These are phyloP conservation scores for Panzeria rudis DNA, from an alignment of 2,888 invertebrate species.

Conservation along the genomic window DNA sequence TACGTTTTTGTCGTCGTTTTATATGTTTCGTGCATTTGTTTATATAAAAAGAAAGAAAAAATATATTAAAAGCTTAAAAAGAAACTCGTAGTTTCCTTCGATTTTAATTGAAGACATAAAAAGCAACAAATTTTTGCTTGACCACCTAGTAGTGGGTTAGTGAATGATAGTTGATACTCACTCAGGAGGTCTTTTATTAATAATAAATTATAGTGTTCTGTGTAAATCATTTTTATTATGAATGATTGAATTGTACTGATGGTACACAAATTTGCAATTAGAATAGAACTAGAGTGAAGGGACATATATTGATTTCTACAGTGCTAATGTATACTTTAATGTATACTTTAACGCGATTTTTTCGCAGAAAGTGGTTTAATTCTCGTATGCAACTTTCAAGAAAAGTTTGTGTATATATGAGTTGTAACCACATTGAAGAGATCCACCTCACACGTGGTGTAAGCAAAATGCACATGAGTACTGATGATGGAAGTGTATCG, in stretches of 20 bases:
- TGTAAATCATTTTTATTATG: not conserved
- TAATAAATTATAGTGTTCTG: slow-evolving; percentile 9
- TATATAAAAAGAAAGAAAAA: not conserved
- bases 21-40: slow-evolving; percentile 21
- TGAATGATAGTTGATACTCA: slow-evolving; percentile 4
- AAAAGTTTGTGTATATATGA: too few relatives aligned
- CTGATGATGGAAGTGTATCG: too few relatives aligned
- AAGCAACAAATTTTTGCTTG: not conserved
- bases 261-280: not conserved
- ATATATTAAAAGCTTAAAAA: slow-evolving; percentile 3
- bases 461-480: too few relatives aligned
- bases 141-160: slow-evolving; percentile 37
- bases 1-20: not conserved
- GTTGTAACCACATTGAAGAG: too few relatives aligned
- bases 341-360: too few relatives aligned
- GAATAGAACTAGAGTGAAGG: not conserved
- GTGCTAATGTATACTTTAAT: too few relatives aligned
- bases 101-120: slow-evolving; percentile 10
- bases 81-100: slow-evolving; percentile 18
- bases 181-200: slow-evolving; percentile 18
- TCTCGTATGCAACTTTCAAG: too few relatives aligned
- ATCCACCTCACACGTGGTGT: too few relatives aligned
- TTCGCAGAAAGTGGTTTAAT: too few relatives aligned
- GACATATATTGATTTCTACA: too few relatives aligned
- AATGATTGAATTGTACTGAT: not conserved